Evolutionary conservation across 2,888 invertebrate species (phyloP).

Genomic region (Yponomeuta plumbellus): DNA sequence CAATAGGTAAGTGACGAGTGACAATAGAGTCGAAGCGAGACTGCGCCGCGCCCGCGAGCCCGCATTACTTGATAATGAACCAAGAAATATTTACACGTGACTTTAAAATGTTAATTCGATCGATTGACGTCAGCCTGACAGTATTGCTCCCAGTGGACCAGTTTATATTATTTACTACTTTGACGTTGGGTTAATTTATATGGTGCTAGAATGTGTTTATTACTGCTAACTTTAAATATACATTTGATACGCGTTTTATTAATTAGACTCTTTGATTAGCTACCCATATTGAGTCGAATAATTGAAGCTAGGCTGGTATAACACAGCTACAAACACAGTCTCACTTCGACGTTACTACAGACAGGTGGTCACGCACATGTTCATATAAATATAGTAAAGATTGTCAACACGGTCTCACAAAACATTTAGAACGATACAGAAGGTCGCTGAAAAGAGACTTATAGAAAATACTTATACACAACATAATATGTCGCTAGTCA

Average conservation of each 20-base stretch:
- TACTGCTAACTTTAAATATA: background rate
- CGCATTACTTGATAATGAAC: constrained; percentile 35
- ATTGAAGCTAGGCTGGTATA: background rate
- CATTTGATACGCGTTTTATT: background rate
- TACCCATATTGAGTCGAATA: background rate
- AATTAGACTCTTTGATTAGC: background rate
- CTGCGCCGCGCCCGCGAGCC: constrained; percentile 17
- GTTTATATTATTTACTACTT: constrained; percentile 5
- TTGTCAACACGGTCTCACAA: background rate
- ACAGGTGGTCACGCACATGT: background rate
- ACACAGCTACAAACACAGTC: background rate
- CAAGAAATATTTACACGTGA: constrained; percentile 34
- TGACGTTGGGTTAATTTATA: background rate
- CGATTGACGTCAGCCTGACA: constrained; percentile 21
- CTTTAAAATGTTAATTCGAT: constrained; percentile 29
- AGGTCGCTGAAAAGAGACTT: background rate
- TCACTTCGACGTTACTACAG: background rate
- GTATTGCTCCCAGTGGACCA: background rate
- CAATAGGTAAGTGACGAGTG: background rate
- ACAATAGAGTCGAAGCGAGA: background rate
- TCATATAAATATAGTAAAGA: background rate
- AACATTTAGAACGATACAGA: background rate
- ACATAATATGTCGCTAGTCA: background rate
- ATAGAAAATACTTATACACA: background rate
- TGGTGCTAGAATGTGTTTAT: background rate